Evolutionary conservation across 2,797 vertebrate species (phyloP).

Genomic region (Mus spretus): DNA sequence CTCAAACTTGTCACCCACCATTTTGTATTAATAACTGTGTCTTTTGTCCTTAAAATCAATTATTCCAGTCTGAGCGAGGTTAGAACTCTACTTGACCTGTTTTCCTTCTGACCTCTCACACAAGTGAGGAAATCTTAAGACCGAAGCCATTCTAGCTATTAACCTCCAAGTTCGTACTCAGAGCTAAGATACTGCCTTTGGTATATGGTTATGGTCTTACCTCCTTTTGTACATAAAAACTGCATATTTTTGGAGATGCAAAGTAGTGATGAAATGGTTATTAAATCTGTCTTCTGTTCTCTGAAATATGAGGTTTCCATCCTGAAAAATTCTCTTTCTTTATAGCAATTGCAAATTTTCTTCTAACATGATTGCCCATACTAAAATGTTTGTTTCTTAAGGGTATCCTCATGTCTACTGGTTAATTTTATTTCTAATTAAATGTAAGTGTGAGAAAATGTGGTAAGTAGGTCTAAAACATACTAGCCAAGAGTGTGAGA

Average conservation of each 20-base stretch:
- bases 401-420: conserved; percentile 27
- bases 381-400: conserved; percentile 60
- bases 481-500: conserved; percentile 16
- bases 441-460: conserved; percentile 57
- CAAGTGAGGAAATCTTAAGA: conserved; percentile 52
- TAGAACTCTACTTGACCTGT: neutral
- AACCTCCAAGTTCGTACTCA: conserved; percentile 62
- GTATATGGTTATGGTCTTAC: conserved; percentile 20
- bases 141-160: conserved; percentile 3
- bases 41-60: conserved; percentile 17
- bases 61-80: neutral
- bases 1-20: neutral
- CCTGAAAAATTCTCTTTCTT: conserved; percentile 63
- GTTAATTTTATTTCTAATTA: conserved; percentile 65
- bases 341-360: conserved; percentile 72
- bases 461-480: conserved; percentile 69
- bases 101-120: neutral
- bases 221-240: conserved; percentile 31
- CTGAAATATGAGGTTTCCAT: neutral
- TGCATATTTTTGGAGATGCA: conserved; percentile 66
- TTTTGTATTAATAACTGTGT: neutral
- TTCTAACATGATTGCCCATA: conserved; percentile 71
- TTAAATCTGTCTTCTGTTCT: conserved; percentile 74
- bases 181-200: neutral
- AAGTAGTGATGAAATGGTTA: neutral